Evolutionary conservation across 2,888 invertebrate species (phyloP), one percentile per base, ranked within the genome.

Genomic region (Masnerella sp.): DNA sequence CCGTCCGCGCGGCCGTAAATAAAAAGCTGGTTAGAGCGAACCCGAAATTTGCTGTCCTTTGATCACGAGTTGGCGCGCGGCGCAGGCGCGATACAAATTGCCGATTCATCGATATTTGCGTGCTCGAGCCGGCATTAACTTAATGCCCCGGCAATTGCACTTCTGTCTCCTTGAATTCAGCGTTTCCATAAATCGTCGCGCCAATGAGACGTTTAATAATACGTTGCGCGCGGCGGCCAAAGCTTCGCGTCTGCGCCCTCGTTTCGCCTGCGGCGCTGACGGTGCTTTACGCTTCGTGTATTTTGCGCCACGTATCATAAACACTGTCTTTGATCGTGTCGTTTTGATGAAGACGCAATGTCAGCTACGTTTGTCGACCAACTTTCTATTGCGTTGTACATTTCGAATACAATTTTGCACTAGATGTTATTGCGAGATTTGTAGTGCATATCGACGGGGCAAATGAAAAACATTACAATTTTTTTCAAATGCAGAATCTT

Each of bases 171-270:
- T 74, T 43, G 74, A 42, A 67, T 67, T 67, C 61, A 67, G 20
- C 54, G 59, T 59, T 68, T 68, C 54, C 68, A 69, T 74, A 74
- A 74, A 69, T 74, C 64, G 69, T 65, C 64, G 54, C 59, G 59
- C 64, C 69, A 69, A 74, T 69, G 69, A 74, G 69, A 74, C 69
- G 56, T 69, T 69, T 69, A 68, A 74, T 74, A 69, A 74, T 74
- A 74, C 36, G 64, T 69, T 58, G 25, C 42, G 71, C 49, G 30
- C 34, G 36, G 36, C 32, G 59, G 43, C 56, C 36, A 40, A 73
- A 72, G 47, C 61, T 54, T 40, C 36, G 61, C 54, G 52, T 42
- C 54, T 47, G 40, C 36, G 69, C 61, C 34, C 54, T 69, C 40
- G 15, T 69, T 69, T 62, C 22, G 47, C 54, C 54, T 12, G 9